Evolutionary conservation across 2,113 vertebrate species (phyloP), one percentile per base, ranked within the genome.

Genomic region (Diphyllodes magnificus): DNA sequence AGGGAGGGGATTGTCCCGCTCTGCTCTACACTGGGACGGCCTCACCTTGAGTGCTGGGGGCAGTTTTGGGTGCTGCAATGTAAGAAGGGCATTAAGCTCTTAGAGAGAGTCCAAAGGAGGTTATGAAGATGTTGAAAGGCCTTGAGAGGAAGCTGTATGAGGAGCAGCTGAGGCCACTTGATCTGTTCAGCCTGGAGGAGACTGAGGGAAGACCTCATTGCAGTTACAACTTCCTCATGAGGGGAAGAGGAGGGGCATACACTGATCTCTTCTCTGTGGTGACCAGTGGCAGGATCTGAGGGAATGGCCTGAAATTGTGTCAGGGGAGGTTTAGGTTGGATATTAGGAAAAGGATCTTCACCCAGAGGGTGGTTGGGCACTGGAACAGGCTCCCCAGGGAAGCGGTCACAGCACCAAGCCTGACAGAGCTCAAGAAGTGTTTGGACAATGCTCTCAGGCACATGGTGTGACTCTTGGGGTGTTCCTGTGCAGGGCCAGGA

Each of bases 141-240:
- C 3, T 76, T 24, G 21, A 57, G 16, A 31, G 3, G 7, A 21
- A 59, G 25, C 16, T 0, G 0, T 13, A 11, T 13, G 20, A 35
- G 11, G 20, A 50, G 31, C 2, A 6, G 15, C 35, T 40, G 60
- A 49, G 24, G 24, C 28, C 30, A 30, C 24, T 11, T 9, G 24
- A 16, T 50, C 13, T 27, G 25, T 42, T 66, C 44, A 50, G 44
- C 16, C 25, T 76, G 44, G 37, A 66, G 23, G 19, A 49, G 30
- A 20, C 20, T 40, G 20, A 57, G 7, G 3, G 3, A 20, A 57
- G 7, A 50, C 2, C 13, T 50, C 35, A 18, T 1, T 25, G 17
- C 25, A 42, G 21, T 21, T 25, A 2, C 13, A 66, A 21, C 13
- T 59, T 59, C 25, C 44, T 42, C 9, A 9, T 6, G 11, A 68